Evolutionary conservation across 2,888 invertebrate genomes (phyloP).

Genomic region (Tetrapedia diversipes): DNA sequence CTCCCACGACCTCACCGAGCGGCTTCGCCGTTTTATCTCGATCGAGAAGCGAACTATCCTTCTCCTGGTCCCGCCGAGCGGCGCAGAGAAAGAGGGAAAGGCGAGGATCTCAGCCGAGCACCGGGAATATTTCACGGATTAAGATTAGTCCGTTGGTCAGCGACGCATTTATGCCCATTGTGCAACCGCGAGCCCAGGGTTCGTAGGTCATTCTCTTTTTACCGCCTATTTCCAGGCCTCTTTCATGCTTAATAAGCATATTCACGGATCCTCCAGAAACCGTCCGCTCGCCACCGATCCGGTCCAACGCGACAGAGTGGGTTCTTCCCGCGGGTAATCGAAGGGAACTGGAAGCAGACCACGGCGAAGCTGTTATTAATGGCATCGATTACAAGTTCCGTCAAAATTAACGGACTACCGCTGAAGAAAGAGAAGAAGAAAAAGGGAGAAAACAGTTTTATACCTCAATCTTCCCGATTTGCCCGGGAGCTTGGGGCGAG

Average conservation of each 20-base stretch:
- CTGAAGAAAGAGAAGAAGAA: background rate
- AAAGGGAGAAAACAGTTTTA: background rate
- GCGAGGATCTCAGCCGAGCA: constrained; percentile 58
- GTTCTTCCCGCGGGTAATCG: background rate
- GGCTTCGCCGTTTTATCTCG: constrained; percentile 68
- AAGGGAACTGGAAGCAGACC: background rate
- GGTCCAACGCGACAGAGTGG: background rate
- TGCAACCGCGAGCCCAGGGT: constrained; percentile 27
- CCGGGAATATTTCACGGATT: constrained; percentile 72
- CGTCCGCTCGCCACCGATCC: constrained; percentile 13
- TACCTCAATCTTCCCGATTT: constrained; percentile 3
- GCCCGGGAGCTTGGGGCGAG: constrained; percentile 29
- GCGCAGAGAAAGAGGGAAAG: constrained; percentile 31
- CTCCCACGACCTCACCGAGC: constrained; percentile 27
- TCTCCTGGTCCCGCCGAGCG: constrained; percentile 13
- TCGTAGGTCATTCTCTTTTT: constrained; percentile 52
- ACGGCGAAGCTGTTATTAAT: constrained; percentile 3
- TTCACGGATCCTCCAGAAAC: constrained; percentile 27
- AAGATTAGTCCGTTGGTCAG: constrained; percentile 63
- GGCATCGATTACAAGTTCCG: background rate
- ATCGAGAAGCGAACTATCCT: constrained; percentile 16
- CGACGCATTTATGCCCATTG: constrained; percentile 46
- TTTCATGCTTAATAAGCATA: constrained; percentile 48
- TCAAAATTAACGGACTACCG: background rate
- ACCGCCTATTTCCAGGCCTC: constrained; percentile 29